phyloP scores from a whole-genome alignment of 2,113 vertebrate species.

The Melospiza melodia region DNA sequence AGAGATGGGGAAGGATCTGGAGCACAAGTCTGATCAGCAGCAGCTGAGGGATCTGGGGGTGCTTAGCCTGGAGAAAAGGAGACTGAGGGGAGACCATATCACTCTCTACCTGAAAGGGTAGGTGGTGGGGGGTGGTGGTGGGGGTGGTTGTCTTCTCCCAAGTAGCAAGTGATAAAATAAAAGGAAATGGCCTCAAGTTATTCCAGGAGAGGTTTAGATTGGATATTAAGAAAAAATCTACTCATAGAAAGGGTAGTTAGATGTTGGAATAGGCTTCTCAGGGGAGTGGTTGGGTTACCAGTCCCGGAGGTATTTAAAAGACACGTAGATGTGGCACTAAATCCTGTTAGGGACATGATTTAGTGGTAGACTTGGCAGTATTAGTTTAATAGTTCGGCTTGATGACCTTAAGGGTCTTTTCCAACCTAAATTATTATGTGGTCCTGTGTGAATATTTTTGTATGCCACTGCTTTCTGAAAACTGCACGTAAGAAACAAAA shows the following conservation, averaged over 20 bases:
- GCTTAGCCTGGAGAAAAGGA: background rate
- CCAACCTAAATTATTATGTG: background rate
- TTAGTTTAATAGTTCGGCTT: background rate
- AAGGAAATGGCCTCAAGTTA: background rate
- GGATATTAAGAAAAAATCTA: background rate
- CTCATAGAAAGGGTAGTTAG: background rate
- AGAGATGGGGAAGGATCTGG: background rate
- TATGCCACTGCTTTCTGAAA: background rate
- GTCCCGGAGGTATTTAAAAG: background rate
- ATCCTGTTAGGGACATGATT: background rate
- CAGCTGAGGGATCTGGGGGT: background rate
- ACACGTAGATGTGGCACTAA: background rate
- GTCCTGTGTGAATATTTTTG: background rate
- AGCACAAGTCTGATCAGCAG: background rate
- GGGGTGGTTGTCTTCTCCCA: background rate
- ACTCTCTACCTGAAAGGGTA: background rate
- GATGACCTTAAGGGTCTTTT: background rate
- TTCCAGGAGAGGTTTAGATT: background rate
- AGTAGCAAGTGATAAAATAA: background rate
- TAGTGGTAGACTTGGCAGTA: background rate
- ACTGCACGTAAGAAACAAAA: background rate
- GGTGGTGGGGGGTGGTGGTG: too few relatives aligned
- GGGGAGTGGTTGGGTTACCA: background rate
- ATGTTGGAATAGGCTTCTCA: background rate
- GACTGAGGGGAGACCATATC: background rate